Evolutionary conservation across 2,888 invertebrate species (phyloP).

Genomic region (Thymelicus sylvestris): DNA sequence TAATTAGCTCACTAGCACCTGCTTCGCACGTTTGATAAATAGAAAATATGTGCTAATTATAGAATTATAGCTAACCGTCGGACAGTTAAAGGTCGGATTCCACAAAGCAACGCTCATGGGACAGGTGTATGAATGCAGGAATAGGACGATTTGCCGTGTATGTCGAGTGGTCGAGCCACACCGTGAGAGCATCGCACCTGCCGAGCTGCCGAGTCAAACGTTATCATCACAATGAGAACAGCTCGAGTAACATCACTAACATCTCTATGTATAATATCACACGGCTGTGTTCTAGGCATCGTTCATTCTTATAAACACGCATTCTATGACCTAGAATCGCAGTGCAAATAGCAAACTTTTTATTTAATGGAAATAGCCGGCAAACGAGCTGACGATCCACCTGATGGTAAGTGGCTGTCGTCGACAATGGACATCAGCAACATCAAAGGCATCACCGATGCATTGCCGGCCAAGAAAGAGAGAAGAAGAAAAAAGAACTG

Average conservation of each 20-base stretch:
- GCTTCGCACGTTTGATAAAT: conserved; percentile 21
- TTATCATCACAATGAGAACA: conserved; percentile 32
- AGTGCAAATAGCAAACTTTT: too few species aligned
- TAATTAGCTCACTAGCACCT: conserved; percentile 15
- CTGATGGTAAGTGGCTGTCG: too few species aligned
- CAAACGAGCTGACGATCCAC: too few species aligned
- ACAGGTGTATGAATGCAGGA: conserved; percentile 67
- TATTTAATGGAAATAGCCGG: too few species aligned
- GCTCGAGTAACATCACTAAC: conserved; percentile 21
- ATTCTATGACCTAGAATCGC: not conserved
- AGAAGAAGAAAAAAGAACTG: too few species aligned
- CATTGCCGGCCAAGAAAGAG: too few species aligned
- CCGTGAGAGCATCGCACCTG: conserved; percentile 77
- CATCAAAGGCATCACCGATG: too few species aligned
- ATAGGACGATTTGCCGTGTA: conserved; percentile 68
- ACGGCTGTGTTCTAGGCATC: not conserved
- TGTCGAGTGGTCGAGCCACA: conserved; percentile 48
- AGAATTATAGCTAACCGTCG: conserved; percentile 12
- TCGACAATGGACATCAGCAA: too few species aligned
- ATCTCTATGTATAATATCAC: conserved; percentile 25
- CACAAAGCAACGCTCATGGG: conserved; percentile 49
- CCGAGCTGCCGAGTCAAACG: conserved; percentile 54
- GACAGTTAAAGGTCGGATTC: conserved; percentile 37
- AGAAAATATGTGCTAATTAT: conserved; percentile 17
- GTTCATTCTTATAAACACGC: not conserved